phyloP scores from a whole-genome alignment of 2,888 invertebrate genomes.

The Morpho deidamia region DNA sequence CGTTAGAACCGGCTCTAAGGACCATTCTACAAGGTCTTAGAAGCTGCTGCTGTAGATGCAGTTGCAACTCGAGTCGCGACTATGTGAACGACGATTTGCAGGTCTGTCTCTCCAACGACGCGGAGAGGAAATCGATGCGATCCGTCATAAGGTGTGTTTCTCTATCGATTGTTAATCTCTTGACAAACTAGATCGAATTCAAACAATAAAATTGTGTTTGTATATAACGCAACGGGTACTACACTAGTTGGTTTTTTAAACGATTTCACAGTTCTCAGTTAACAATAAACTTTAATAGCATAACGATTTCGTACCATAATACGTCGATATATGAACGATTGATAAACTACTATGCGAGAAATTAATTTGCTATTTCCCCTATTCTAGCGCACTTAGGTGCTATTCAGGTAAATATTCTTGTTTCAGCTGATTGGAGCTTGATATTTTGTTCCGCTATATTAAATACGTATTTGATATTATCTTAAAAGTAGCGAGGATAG shows the following conservation, averaged over 20 bases:
- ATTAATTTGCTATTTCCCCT: slow-evolving; percentile 48
- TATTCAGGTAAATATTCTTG: slow-evolving; percentile 65
- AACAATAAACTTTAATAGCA: slow-evolving; percentile 30
- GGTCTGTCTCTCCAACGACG: slow-evolving; percentile 73
- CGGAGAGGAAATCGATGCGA: slow-evolving; percentile 78
- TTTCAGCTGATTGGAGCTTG: slow-evolving; percentile 27
- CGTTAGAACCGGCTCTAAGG: slow-evolving; percentile 63
- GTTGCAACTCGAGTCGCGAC: slow-evolving; percentile 51
- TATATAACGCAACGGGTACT: slow-evolving; percentile 11
- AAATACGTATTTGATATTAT: background rate
- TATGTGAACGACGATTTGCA: slow-evolving; percentile 71
- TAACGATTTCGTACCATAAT: slow-evolving; percentile 9
- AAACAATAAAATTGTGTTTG: slow-evolving; percentile 16
- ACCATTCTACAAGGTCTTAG: slow-evolving; percentile 60
- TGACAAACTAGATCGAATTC: slow-evolving; percentile 36
- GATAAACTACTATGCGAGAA: slow-evolving; percentile 30
- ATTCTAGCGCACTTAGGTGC: slow-evolving; percentile 75
- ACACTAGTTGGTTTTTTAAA: slow-evolving; percentile 35
- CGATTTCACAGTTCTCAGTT: slow-evolving; percentile 36
- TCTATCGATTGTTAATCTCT: slow-evolving; percentile 39
- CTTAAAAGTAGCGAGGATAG: background rate
- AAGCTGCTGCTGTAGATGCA: slow-evolving; percentile 68
- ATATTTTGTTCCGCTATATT: background rate
- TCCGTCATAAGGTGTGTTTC: slow-evolving; percentile 81
- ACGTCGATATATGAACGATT: slow-evolving; percentile 31